These are phyloP conservation scores for Drosophila prostipennis DNA, from an alignment of 2,888 invertebrate species.

Conservation along the genomic window DNA sequence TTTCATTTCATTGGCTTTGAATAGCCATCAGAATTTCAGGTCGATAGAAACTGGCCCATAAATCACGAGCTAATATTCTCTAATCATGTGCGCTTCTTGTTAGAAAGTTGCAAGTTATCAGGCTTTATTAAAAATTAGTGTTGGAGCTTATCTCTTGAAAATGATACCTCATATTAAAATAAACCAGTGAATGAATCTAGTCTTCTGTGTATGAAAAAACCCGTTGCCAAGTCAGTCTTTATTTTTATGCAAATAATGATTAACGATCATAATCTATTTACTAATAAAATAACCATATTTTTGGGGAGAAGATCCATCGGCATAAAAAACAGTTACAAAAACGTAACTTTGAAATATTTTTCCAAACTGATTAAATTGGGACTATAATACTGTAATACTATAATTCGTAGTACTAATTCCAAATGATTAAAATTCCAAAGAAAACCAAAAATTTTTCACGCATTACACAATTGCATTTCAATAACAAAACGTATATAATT, in stretches of 20 bases:
- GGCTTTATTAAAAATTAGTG: too few relatives aligned
- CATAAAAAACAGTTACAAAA: too few relatives aligned
- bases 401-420: neutral
- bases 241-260: neutral
- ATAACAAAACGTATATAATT: slow-evolving; percentile 1
- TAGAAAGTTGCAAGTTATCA: neutral
- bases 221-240: neutral
- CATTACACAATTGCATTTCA: slow-evolving; percentile 13
- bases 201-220: too few relatives aligned
- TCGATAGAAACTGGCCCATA: slow-evolving; percentile 9
- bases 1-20: slow-evolving; percentile 27
- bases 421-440: neutral
- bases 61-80: slow-evolving; percentile 4
- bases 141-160: neutral
- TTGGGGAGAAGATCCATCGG: too few relatives aligned
- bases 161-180: neutral
- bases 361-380: too few relatives aligned
- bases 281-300: too few relatives aligned
- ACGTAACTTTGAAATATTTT: too few relatives aligned
- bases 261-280: neutral
- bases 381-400: too few relatives aligned
- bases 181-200: neutral
- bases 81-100: neutral
- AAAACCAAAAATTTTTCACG: slow-evolving; percentile 7
- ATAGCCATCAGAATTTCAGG: slow-evolving; percentile 22